A percentile compares a stretch with the other conserved stretches of the same genome.
Conservation (phyloP, 2,113 vertebrate genomes). For the Sander vitreus region DNA sequence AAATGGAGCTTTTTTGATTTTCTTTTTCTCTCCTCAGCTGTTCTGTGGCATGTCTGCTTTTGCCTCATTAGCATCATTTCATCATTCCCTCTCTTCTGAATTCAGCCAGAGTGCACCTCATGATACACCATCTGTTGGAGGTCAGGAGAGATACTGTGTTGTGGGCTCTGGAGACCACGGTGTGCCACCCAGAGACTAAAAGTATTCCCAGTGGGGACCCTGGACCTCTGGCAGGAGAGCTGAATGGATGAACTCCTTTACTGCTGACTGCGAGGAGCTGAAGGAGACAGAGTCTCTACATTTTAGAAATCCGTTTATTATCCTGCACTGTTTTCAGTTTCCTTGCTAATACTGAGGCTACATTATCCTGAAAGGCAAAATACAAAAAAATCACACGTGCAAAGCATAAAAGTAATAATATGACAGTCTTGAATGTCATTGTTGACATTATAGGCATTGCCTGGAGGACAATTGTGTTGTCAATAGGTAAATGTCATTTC, state of each 20-base stretch:
- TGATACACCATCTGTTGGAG: constrained; percentile 28
- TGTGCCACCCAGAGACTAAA: constrained; percentile 20
- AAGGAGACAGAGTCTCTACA: constrained; percentile 26
- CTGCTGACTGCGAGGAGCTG: constrained; percentile 14
- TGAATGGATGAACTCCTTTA: constrained; percentile 3
- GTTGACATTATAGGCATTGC: constrained; percentile 4
- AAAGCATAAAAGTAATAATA: constrained; percentile 36
- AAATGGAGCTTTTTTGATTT: constrained; percentile 12
- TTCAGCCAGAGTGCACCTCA: background rate
- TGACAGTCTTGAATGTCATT: constrained; percentile 46
- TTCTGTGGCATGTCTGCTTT: background rate
- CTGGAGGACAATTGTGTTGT: constrained; percentile 28
- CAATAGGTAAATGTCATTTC: constrained; percentile 58
- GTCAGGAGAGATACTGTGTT: constrained; percentile 10
- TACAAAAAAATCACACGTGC: background rate
- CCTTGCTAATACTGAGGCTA: background rate
- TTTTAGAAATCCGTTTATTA: background rate
- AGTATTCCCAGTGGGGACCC: constrained; percentile 16
- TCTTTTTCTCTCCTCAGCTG: background rate
- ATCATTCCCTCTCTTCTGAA: constrained; percentile 10
- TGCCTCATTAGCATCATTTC: constrained; percentile 24
- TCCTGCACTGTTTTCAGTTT: background rate
- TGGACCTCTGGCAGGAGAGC: constrained; percentile 1
- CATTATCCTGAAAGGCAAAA: constrained; percentile 20
- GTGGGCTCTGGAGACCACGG: constrained; percentile 25